These are phyloP conservation scores for Crossaster papposus DNA, from an alignment of 53 echinoderm and acorn worm genomes.

Conservation along the genomic window DNA sequence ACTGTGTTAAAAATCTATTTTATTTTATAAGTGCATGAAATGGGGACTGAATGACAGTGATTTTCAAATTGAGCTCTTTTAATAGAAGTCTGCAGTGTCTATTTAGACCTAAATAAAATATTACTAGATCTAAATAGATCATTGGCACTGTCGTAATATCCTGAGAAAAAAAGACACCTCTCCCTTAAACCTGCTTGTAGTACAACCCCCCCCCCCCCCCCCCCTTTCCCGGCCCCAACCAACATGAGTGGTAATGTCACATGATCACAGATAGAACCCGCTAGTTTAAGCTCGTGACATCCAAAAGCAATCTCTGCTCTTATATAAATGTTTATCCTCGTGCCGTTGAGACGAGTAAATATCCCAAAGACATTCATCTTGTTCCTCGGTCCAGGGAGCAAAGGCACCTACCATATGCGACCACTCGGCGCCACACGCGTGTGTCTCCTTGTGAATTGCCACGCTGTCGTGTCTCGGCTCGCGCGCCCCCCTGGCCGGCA, in stretches of 20 bases:
- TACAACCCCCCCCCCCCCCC: no score
- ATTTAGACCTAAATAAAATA: no score
- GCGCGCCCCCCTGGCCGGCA: slow-evolving; percentile 16
- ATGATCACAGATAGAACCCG: slow-evolving; percentile 20
- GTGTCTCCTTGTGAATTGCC: slow-evolving; percentile 24
- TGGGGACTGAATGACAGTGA: no score
- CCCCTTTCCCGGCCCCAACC: neutral
- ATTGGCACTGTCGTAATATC: no score
- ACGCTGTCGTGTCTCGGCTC: slow-evolving; percentile 48
- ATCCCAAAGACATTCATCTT: slow-evolving; percentile 21
- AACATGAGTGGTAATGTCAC: neutral
- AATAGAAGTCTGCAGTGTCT: no score
- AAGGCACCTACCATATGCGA: slow-evolving; percentile 55
- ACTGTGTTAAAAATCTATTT: no score
- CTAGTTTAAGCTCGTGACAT: slow-evolving; percentile 20
- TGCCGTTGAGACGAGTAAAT: slow-evolving; percentile 44
- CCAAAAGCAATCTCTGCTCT: slow-evolving; percentile 22
- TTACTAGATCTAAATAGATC: no score
- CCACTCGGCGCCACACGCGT: slow-evolving; percentile 46
- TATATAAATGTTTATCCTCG: slow-evolving; percentile 11
- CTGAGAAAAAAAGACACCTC: no score
- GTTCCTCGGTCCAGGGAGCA: slow-evolving; percentile 18
- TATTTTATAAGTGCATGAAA: no score
- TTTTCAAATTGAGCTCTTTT: no score
- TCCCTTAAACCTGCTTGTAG: no score